Conservation (phyloP, 37 sponge, comb jelly and placozoan species). For the Diacarnus erythraeanus region DNA sequence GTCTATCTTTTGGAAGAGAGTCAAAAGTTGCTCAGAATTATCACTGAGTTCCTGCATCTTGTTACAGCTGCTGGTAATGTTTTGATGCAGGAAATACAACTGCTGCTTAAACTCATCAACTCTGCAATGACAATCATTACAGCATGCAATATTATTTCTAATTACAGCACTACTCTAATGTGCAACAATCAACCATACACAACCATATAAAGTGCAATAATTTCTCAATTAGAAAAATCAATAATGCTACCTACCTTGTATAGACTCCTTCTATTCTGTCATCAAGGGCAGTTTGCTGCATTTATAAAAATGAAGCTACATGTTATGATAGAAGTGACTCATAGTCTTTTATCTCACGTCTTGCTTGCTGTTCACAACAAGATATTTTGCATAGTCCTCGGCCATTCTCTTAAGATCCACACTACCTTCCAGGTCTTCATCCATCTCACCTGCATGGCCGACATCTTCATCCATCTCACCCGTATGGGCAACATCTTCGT, state of each 20-base stretch:
- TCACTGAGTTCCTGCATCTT: constrained; percentile 45
- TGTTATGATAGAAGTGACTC: not conserved
- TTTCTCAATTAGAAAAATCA: too few relatives aligned
- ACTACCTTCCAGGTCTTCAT: constrained; percentile 11
- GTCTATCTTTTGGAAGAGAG: constrained; percentile 60
- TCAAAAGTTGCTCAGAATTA: constrained; percentile 41
- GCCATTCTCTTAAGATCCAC: constrained; percentile 50
- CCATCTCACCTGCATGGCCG: not conserved
- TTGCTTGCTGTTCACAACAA: constrained; percentile 59
- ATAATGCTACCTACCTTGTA: not conserved
- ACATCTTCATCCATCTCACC: not conserved
- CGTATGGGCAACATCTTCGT: not conserved
- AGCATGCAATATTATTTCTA: too few relatives aligned
- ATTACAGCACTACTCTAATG: too few relatives aligned
- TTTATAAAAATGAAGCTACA: not conserved
- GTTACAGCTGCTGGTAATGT: constrained; percentile 51
- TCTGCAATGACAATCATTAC: too few relatives aligned
- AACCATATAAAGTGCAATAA: not conserved
- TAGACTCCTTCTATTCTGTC: constrained; percentile 5
- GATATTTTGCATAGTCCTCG: constrained; percentile 52
- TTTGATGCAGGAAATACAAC: constrained; percentile 68
- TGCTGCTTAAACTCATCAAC: constrained; percentile 79
- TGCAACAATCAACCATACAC: too few relatives aligned
- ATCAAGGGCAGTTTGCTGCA: constrained; percentile 11
- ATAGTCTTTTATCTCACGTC: constrained; percentile 41